These are phyloP conservation scores for Diabrotica virgifera DNA, from an alignment of 1,140 invertebrate genomes.

Conservation along the genomic window DNA sequence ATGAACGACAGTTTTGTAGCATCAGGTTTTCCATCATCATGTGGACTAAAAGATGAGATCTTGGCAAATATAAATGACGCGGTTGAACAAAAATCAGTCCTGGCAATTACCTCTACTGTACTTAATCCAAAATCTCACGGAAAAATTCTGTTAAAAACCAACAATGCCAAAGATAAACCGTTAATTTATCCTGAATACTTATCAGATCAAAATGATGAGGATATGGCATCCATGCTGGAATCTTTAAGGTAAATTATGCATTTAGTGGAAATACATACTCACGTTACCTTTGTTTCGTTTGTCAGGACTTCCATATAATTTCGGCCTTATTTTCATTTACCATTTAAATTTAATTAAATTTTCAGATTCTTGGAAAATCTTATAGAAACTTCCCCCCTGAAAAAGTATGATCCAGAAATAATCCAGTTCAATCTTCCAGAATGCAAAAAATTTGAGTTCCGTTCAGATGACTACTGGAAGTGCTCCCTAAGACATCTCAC, in stretches of 20 bases:
- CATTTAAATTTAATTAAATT: too few species aligned
- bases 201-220: conserved; percentile 51
- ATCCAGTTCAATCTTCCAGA: conserved; percentile 60
- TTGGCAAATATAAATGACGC: conserved; percentile 5
- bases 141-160: conserved; percentile 53
- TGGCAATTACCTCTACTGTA: conserved; percentile 58
- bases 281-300: too few species aligned
- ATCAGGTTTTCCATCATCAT: conserved; percentile 12
- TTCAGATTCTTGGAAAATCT: conserved; percentile 59
- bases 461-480: conserved; percentile 67
- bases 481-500: conserved; percentile 68
- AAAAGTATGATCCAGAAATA: conserved; percentile 53
- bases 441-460: conserved; percentile 54
- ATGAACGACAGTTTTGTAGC: conserved; percentile 20
- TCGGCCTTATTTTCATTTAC: too few species aligned
- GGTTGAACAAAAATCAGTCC: conserved; percentile 18
- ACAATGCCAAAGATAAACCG: conserved; percentile 61
- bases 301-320: too few species aligned
- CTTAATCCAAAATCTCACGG: conserved; percentile 68
- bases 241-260: conserved; percentile 46
- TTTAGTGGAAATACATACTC: too few species aligned
- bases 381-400: conserved; percentile 41
- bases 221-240: conserved; percentile 43
- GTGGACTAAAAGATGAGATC: conserved; percentile 17
- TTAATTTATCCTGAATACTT: conserved; percentile 72